These are phyloP conservation scores for Watsonalla binaria DNA, from an alignment of 2,888 invertebrate species.

Conservation along the genomic window DNA sequence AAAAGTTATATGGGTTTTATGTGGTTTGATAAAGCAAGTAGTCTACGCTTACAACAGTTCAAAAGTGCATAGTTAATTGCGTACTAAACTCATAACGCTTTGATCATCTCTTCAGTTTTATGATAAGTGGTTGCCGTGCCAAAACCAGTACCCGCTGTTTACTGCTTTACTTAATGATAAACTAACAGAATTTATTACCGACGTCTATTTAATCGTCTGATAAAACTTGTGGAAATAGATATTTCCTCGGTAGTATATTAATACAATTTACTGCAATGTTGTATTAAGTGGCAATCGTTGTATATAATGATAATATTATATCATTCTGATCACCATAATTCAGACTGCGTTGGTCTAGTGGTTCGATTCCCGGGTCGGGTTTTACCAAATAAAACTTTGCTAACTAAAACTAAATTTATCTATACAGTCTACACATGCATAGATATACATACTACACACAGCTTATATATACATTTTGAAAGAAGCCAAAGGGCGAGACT, in stretches of 20 bases:
- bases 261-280: neutral
- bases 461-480: no score
- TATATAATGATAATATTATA: neutral
- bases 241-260: neutral
- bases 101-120: neutral
- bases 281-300: neutral
- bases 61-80: slow-evolving; percentile 19
- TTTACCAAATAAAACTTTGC: neutral
- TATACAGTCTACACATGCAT: no score
- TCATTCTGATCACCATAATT: neutral
- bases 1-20: no score
- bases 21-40: no score
- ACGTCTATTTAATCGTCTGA: neutral
- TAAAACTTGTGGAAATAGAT: neutral
- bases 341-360: neutral
- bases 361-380: no score
- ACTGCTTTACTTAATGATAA: slow-evolving; percentile 1
- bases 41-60: slow-evolving; percentile 25
- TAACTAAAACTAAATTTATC: no score
- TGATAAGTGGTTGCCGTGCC: neutral
- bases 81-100: slow-evolving; percentile 7
- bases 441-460: no score
- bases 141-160: neutral
- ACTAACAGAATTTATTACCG: neutral
- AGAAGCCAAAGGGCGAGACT: no score